A percentile compares a stretch with the other conserved stretches of the same genome.
Evolutionary conservation across 2,888 invertebrate species (phyloP).

Genomic region (Allygus modestus): DNA sequence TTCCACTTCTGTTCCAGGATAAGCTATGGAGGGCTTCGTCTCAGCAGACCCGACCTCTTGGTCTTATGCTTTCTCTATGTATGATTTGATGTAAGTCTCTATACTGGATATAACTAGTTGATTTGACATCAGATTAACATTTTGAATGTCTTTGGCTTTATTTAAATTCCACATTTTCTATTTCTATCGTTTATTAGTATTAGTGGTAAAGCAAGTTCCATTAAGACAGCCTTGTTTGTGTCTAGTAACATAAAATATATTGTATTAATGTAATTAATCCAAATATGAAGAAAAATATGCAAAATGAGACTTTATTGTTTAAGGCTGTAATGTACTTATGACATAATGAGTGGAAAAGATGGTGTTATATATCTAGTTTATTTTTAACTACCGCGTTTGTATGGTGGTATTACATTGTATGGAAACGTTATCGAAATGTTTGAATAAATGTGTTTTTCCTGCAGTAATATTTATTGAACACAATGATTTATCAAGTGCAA

Average conservation of each 20-base stretch:
- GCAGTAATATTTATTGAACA: neutral
- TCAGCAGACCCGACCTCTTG: slow-evolving; percentile 1
- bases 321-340: slow-evolving; percentile 47
- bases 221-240: slow-evolving; percentile 28
- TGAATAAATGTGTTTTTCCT: neutral
- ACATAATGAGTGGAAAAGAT: neutral
- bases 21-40: neutral
- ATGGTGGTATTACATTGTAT: neutral
- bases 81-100: slow-evolving; percentile 14
- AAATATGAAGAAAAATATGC: slow-evolving; percentile 24
- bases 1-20: neutral
- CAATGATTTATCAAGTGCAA: neutral
- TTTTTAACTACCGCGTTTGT: neutral
- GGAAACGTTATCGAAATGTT: slow-evolving; percentile 4
- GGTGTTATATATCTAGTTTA: slow-evolving; percentile 11
- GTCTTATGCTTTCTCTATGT: slow-evolving; percentile 26
- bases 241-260: slow-evolving; percentile 10
- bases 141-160: slow-evolving; percentile 1
- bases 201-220: slow-evolving; percentile 32
- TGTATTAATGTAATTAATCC: slow-evolving; percentile 21
- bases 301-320: neutral
- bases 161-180: slow-evolving; percentile 23
- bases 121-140: slow-evolving; percentile 12
- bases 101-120: neutral
- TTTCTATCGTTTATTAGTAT: slow-evolving; percentile 27